These are phyloP conservation scores for Holothuria glaberrima DNA, from an alignment of 35 echinoderm and acorn worm species.

Conservation along the genomic window DNA sequence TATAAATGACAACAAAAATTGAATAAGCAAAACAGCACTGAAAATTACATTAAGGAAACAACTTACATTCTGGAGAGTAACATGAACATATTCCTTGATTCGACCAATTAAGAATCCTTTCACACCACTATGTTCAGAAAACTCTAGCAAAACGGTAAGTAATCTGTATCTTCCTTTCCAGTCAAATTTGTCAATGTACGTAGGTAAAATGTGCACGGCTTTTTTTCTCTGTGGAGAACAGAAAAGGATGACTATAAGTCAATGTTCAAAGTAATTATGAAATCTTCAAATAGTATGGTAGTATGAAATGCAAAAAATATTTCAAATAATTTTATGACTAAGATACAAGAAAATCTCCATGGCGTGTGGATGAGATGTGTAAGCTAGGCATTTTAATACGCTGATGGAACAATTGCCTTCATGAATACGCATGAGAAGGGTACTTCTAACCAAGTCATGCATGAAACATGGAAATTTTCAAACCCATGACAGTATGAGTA, in stretches of 20 bases:
- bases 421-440: no score
- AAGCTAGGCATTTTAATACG: no score
- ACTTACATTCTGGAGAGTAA: slow-evolving; percentile 57
- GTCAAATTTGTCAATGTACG: slow-evolving; percentile 78
- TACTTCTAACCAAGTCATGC: no score
- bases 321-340: neutral
- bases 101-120: slow-evolving; percentile 81
- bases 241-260: neutral
- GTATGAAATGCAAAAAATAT: neutral
- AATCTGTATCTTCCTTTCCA: slow-evolving; percentile 90
- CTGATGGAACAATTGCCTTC: no score
- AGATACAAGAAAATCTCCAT: no score
- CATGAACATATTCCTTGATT: slow-evolving; percentile 83
- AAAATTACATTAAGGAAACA: neutral
- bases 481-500: no score
- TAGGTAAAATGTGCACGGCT: slow-evolving; percentile 62
- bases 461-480: no score
- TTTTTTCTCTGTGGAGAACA: slow-evolving; percentile 72
- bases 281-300: no score
- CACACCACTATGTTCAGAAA: slow-evolving; percentile 72
- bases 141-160: slow-evolving; percentile 61
- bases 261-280: no score
- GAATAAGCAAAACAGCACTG: no score
- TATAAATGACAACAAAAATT: no score
- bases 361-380: no score